A percentile compares a stretch with the other conserved stretches of the same genome.
Conservation (phyloP, 2,888 invertebrate species). For the Yponomeuta cagnagella region DNA sequence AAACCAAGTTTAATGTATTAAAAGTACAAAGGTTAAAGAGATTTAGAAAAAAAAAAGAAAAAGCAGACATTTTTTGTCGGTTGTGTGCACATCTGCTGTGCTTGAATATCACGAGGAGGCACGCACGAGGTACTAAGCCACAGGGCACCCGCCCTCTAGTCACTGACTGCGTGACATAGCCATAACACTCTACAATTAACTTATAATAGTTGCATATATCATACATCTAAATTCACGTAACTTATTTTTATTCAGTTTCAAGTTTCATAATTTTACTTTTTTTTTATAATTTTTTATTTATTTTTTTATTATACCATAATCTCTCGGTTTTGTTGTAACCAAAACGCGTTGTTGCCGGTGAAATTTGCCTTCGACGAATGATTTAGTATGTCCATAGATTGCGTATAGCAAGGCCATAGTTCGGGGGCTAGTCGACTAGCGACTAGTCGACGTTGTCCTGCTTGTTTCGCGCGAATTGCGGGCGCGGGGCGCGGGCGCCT, state of each 20-base stretch:
- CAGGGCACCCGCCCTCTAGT: not conserved
- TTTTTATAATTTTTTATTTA: constrained; percentile 66
- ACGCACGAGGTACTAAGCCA: not conserved
- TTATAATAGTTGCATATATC: constrained; percentile 73
- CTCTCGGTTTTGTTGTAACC: constrained; percentile 73
- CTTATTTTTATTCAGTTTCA: constrained; percentile 74
- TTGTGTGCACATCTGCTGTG: constrained; percentile 59
- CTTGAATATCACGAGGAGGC: constrained; percentile 49
- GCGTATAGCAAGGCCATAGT: constrained; percentile 31
- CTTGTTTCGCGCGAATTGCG: constrained; percentile 53
- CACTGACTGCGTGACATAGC: constrained; percentile 33
- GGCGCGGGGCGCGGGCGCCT: constrained; percentile 50
- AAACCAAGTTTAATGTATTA: constrained; percentile 17
- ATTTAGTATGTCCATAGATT: constrained; percentile 54
- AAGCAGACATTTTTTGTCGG: constrained; percentile 34
- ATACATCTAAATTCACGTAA: constrained; percentile 74
- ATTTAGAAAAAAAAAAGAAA: constrained; percentile 42
- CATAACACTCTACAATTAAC: constrained; percentile 67
- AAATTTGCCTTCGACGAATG: constrained; percentile 81
- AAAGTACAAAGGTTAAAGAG: constrained; percentile 52
- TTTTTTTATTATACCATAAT: constrained; percentile 71
- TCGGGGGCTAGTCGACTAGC: constrained; percentile 25
- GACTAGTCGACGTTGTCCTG: constrained; percentile 54
- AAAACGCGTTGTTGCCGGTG: constrained; percentile 80
- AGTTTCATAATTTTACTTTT: constrained; percentile 73